phyloP scores from a whole-genome alignment of 2,797 vertebrate species.

The Hemibagrus guttatus region DNA sequence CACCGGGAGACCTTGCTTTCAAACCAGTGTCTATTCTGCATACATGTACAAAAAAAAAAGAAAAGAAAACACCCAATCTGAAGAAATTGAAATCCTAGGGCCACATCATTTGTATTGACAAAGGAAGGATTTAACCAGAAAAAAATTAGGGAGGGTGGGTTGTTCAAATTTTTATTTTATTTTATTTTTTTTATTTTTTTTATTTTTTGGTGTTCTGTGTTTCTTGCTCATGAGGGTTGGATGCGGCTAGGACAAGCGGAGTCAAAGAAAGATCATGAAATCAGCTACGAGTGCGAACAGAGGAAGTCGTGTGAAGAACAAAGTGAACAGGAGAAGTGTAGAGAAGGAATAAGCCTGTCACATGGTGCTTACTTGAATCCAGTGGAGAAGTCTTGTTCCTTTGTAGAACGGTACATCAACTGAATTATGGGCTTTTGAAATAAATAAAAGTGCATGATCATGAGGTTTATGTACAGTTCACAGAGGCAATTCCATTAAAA shows the following conservation, averaged over 20 bases:
- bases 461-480: conserved; percentile 63
- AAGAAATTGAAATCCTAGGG: conserved; percentile 61
- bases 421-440: conserved; percentile 60
- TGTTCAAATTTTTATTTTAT: not conserved
- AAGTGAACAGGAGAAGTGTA: not conserved
- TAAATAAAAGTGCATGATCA: conserved; percentile 65
- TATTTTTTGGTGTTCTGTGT: conserved; percentile 58
- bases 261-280: conserved; percentile 60
- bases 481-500: conserved; percentile 59
- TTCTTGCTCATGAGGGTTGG: conserved; percentile 61
- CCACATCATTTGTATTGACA: conserved; percentile 69
- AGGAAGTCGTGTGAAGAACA: conserved; percentile 74
- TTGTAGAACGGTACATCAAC: conserved; percentile 67
- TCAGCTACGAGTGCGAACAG: conserved; percentile 32
- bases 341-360: conserved; percentile 57
- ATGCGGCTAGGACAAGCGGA: conserved; percentile 44
- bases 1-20: conserved; percentile 91
- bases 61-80: conserved; percentile 52
- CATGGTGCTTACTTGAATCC: conserved; percentile 71
- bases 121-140: conserved; percentile 67
- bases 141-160: conserved; percentile 19
- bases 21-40: conserved; percentile 94
- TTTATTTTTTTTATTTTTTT: conserved; percentile 39
- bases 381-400: conserved; percentile 60
- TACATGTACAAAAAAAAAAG: conserved; percentile 62